These are phyloP conservation scores for Willowsia nigromaculata DNA, from an alignment of 2,888 invertebrate genomes.

Conservation along the genomic window DNA sequence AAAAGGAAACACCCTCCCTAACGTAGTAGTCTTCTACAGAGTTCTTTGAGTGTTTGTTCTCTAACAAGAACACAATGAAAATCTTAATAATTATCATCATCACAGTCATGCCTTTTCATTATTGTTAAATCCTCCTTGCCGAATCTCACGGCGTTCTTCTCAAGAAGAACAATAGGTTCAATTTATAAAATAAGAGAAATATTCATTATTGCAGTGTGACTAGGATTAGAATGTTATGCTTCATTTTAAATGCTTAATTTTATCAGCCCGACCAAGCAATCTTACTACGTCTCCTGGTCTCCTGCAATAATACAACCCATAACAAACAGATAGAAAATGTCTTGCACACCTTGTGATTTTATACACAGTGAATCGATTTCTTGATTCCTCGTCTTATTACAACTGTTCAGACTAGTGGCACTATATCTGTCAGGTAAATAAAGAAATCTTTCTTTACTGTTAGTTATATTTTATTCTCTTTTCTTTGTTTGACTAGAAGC, in stretches of 20 bases:
- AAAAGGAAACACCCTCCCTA: conserved; percentile 46
- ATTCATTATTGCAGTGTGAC: not conserved
- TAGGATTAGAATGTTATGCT: not conserved
- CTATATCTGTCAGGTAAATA: conserved; percentile 9
- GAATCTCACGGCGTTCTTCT: conserved; percentile 13
- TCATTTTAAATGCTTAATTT: not conserved
- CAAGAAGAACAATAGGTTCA: conserved; percentile 47
- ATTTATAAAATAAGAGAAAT: conserved; percentile 26
- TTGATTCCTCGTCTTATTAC: not conserved
- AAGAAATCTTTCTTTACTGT: not conserved
- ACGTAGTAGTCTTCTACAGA: not conserved
- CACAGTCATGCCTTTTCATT: conserved; percentile 58
- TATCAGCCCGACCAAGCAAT: not conserved
- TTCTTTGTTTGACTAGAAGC: conserved; percentile 9
- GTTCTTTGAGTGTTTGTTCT: conserved; percentile 15
- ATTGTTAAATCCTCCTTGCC: conserved; percentile 36
- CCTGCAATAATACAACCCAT: too few relatives aligned
- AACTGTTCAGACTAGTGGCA: conserved; percentile 3
- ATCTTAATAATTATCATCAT: conserved; percentile 55
- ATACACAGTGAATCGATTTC: not conserved
- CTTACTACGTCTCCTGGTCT: not conserved
- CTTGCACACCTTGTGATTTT: not conserved
- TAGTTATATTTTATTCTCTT: not conserved
- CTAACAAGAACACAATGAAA: conserved; percentile 53
- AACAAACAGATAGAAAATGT: too few relatives aligned